Base-by-base conservation (phyloP, 2,888 invertebrate species). In the Polymixis lichenea region DNA sequence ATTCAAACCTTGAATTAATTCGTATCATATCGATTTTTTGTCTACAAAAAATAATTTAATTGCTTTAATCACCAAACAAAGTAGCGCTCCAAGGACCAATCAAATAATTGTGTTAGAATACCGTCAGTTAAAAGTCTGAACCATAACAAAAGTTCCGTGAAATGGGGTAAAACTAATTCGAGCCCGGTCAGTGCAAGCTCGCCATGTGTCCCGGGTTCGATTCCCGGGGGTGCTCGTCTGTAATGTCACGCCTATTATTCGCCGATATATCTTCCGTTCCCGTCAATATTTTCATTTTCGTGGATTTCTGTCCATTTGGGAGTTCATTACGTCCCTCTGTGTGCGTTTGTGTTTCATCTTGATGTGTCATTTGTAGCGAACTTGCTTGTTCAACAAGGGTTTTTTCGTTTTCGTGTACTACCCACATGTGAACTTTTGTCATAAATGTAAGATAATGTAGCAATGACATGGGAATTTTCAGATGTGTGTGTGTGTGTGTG, bases 241-340 rank as follows among this genome's bases (percentile, higher is more conserved):
- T 94, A 95, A 95, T 96, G 96, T 96, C 94, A 96, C 95, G 96
- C 94, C 93, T 96, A 94, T 96, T 96, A 95, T 94, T 94, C 91
- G 89, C 91, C 95, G 92, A 96, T 96, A 96, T 95, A 95, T 96
- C 95, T 95, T 94, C 91, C 78, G 91, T 88, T 90, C 91, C 92
- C 93, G 93, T 95, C 92, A 95, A 95, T 95, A 95, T 95, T 95
- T 94, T 94, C 92, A 93, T 94, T 93, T 95, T 92, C 89, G 91
- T 91, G 89, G 90, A 92, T 91, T 92, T 90, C 87, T 92, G 91
- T 91, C 88, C 93, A 92, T 94, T 93, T 93, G 92, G 91, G 90
- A 94, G 90, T 93, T 92, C 91, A 93, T 94, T 93, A 93, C 81
- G 87, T 85, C 84, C 87, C 86, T 84, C 81, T 80, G 73, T 82